Evolutionary conservation across 1,140 invertebrate species (phyloP).

Genomic region (Trichomalopsis sarcophagae): DNA sequence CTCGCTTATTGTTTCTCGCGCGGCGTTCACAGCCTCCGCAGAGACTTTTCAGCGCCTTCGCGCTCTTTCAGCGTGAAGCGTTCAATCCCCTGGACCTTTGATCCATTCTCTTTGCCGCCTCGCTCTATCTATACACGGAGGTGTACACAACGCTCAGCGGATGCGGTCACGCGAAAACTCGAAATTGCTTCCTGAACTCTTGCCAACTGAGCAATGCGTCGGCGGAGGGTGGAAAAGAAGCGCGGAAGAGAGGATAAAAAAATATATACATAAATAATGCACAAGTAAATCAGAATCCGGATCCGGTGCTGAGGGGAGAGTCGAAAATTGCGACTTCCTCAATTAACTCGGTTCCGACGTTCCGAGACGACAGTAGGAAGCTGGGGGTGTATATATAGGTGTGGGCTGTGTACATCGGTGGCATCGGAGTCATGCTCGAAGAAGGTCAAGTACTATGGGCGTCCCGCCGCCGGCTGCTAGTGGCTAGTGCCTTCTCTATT

Average conservation of each 20-base stretch:
- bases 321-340: conserved; percentile 24
- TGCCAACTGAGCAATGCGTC: background rate
- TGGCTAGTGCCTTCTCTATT: background rate
- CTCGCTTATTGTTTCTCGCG: background rate
- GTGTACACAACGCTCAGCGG: background rate
- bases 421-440: background rate
- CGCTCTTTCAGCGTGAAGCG: background rate
- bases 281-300: background rate
- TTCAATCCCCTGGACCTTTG: too few relatives aligned
- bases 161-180: conserved; percentile 26
- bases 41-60: background rate
- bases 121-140: background rate
- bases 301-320: background rate
- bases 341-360: conserved; percentile 14
- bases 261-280: background rate
- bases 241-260: background rate
- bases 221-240: background rate
- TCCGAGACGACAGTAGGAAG: background rate
- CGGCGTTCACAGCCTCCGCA: too few relatives aligned
- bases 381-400: background rate
- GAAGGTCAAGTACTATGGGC: conserved; percentile 9
- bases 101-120: too few relatives aligned
- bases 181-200: conserved; percentile 37
- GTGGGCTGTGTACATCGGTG: background rate
- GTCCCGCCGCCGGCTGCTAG: background rate